Evolutionary conservation across 2,113 vertebrate genomes (phyloP).

Genomic region (Tamias sibiricus): DNA sequence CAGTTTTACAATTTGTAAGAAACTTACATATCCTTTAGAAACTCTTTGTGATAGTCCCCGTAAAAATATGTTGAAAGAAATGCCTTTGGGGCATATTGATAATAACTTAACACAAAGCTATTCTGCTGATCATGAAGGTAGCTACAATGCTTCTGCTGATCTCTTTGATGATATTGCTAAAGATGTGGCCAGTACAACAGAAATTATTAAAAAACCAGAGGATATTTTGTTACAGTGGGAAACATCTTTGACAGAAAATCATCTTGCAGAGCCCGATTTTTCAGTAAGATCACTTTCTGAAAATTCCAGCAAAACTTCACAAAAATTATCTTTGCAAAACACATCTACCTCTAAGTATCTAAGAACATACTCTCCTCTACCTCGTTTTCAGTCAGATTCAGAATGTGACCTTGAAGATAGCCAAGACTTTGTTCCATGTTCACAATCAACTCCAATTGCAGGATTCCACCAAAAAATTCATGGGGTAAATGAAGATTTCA

Average conservation of each 20-base stretch:
- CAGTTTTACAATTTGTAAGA: slow-evolving; percentile 45
- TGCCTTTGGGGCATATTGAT: neutral
- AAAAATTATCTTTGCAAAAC: neutral
- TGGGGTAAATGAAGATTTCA: slow-evolving; percentile 52
- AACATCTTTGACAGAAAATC: slow-evolving; percentile 60
- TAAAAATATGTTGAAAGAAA: slow-evolving; percentile 70
- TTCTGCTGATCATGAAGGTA: slow-evolving; percentile 63
- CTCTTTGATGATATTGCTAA: slow-evolving; percentile 86
- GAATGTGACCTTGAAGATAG: slow-evolving; percentile 69
- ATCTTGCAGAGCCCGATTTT: slow-evolving; percentile 31
- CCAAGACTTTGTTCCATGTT: slow-evolving; percentile 86
- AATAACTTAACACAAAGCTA: slow-evolving; percentile 48
- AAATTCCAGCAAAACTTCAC: slow-evolving; percentile 48
- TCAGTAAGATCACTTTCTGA: slow-evolving; percentile 53
- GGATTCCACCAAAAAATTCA: slow-evolving; percentile 67
- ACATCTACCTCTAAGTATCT: neutral
- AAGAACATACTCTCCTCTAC: slow-evolving; percentile 66
- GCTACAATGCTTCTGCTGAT: slow-evolving; percentile 89
- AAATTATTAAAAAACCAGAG: slow-evolving; percentile 70
- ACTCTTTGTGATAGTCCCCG: neutral
- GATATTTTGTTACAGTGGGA: slow-evolving; percentile 51
- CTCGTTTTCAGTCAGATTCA: slow-evolving; percentile 49
- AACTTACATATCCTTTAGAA: slow-evolving; percentile 57
- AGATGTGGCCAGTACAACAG: slow-evolving; percentile 56
- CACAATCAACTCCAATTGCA: slow-evolving; percentile 90